Percentiles rank a stretch among this genome's conserved stretches.
Conservation (phyloP, 2,888 invertebrate species). For the Leucophenga montana region DNA sequence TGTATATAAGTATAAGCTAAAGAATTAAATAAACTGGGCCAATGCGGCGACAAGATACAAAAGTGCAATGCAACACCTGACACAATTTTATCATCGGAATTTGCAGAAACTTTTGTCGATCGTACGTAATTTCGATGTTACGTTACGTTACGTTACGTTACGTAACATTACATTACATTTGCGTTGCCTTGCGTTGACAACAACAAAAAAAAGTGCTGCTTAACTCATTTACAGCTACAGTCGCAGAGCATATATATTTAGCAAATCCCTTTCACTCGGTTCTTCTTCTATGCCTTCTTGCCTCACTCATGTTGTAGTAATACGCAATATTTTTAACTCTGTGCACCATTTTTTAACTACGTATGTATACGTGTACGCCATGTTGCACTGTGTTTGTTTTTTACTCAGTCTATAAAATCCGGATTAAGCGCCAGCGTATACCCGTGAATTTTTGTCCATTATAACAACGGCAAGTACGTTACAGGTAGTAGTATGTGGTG, state of each 20-base stretch:
- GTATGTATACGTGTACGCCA: background rate
- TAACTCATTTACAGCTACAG: background rate
- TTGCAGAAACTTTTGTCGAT: background rate
- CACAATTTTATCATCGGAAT: background rate
- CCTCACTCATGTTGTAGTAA: conserved; percentile 46
- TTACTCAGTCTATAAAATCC: conserved; percentile 55
- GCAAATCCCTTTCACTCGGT: background rate
- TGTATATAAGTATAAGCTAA: background rate
- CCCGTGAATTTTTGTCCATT: conserved; percentile 29
- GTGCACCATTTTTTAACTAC: conserved; percentile 35
- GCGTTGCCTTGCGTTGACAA: conserved; percentile 24
- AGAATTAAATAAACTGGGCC: background rate
- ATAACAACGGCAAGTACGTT: background rate
- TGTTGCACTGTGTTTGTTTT: background rate
- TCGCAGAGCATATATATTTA: too few relatives aligned
- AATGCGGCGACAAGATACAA: background rate
- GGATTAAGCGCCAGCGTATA: conserved; percentile 49
- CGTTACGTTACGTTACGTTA: too few relatives aligned
- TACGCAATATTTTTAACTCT: conserved; percentile 58
- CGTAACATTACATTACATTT: too few relatives aligned
- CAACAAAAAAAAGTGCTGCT: background rate
- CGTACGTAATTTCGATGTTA: background rate
- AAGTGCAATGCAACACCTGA: background rate
- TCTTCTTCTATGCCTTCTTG: conserved; percentile 5
- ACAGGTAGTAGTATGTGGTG: background rate